phyloP scores from a whole-genome alignment of 1,140 invertebrate genomes.

The Drosophila nikananu region DNA sequence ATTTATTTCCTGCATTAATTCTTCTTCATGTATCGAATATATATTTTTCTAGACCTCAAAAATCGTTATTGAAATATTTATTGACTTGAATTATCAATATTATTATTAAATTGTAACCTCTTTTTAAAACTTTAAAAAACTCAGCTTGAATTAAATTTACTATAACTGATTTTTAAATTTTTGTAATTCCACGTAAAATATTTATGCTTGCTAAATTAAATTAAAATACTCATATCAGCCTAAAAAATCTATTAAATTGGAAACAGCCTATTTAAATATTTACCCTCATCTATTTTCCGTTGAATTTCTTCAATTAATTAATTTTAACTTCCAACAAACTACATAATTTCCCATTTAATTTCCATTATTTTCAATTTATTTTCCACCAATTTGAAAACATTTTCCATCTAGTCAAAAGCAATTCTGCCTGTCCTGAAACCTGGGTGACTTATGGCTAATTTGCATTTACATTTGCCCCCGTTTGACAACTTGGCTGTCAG shows the following conservation, averaged over 20 bases:
- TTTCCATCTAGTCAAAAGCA: constrained; percentile 4
- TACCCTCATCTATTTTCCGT: background rate
- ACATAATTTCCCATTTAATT: background rate
- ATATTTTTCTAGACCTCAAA: no score
- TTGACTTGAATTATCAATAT: no score
- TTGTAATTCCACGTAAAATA: background rate
- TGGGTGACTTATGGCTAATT: constrained; percentile 57
- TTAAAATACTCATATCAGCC: background rate
- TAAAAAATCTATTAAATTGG: background rate
- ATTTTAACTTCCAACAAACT: no score
- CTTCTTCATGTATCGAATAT: no score
- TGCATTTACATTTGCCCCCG: constrained; percentile 64
- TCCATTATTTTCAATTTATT: constrained; percentile 2
- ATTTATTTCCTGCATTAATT: no score
- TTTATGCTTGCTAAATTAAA: background rate
- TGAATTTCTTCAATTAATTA: background rate
- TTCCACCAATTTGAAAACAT: background rate
- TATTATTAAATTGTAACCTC: no score
- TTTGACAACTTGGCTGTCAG: constrained; percentile 54
- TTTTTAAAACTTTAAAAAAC: no score
- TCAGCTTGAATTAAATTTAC: no score
- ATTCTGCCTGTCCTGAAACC: constrained; percentile 31
- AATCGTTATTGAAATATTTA: no score
- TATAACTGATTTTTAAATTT: no score
- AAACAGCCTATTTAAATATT: background rate